A percentile compares a stretch with the other conserved stretches of the same genome.
Evolutionary conservation across 1,140 invertebrate species (phyloP).

Genomic region (Popillia japonica): DNA sequence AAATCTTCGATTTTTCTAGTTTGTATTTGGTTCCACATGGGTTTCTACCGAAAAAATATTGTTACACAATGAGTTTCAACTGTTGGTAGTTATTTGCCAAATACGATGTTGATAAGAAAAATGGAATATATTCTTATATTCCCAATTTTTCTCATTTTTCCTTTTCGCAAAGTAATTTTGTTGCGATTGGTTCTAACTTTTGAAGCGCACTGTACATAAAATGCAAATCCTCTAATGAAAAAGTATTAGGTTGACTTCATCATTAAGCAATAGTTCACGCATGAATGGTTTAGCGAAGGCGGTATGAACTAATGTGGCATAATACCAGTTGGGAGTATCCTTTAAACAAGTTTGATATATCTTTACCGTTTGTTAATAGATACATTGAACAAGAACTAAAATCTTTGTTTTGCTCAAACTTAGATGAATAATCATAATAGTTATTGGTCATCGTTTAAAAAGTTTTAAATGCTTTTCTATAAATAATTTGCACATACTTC

Average conservation of each 20-base stretch:
- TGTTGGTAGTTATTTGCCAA: no score
- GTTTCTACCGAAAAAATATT: no score
- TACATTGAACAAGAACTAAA: background rate
- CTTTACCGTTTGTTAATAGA: slow-evolving; percentile 3
- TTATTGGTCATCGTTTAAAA: background rate
- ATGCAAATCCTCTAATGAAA: slow-evolving; percentile 1
- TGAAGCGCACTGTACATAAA: background rate
- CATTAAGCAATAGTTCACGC: slow-evolving; percentile 32
- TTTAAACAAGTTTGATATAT: slow-evolving; percentile 5
- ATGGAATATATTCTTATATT: no score
- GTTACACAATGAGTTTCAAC: no score
- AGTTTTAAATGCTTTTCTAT: background rate
- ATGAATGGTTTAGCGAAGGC: slow-evolving; percentile 9
- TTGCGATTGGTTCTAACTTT: no score
- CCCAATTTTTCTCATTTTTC: no score
- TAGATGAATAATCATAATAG: background rate
- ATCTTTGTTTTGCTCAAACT: background rate
- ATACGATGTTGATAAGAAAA: no score
- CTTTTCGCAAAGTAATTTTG: no score
- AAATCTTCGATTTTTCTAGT: no score
- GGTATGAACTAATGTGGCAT: background rate
- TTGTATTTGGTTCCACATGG: no score
- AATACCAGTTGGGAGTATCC: background rate
- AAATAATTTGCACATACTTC: background rate
- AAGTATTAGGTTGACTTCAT: slow-evolving; percentile 23